These are phyloP conservation scores for Erebia aethiops DNA, from an alignment of 2,888 invertebrate species.

Conservation along the genomic window DNA sequence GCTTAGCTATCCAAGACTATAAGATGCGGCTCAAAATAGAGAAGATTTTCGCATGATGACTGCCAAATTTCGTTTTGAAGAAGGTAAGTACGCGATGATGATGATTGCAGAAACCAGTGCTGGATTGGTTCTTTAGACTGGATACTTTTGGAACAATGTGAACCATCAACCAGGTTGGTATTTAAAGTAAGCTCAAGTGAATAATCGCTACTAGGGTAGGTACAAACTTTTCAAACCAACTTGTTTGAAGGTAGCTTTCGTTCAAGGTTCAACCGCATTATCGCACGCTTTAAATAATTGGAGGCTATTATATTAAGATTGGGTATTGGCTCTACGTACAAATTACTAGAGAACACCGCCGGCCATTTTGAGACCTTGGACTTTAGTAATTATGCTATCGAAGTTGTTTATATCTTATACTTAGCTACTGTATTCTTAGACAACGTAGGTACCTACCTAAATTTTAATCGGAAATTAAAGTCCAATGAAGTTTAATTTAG, in stretches of 20 bases:
- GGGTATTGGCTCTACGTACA: conserved; percentile 40
- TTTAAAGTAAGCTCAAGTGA: too few relatives aligned
- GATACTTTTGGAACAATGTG: too few relatives aligned
- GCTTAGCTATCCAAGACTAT: too few relatives aligned
- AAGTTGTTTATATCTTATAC: conserved; percentile 16
- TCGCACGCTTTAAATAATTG: conserved; percentile 45
- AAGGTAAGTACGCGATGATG: too few relatives aligned
- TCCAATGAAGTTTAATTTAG: too few relatives aligned
- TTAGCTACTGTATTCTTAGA: conserved; percentile 32
- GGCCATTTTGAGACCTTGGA: conserved; percentile 33
- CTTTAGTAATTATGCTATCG: conserved; percentile 32
- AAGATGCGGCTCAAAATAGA: too few relatives aligned
- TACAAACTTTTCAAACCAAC: conserved; percentile 1
- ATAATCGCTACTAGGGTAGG: not conserved
- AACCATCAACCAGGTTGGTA: too few relatives aligned
- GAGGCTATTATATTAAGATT: conserved; percentile 43
- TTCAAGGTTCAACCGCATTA: conserved; percentile 38
- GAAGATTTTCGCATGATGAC: too few relatives aligned
- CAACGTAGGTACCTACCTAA: not conserved
- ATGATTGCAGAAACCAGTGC: too few relatives aligned
- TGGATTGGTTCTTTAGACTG: too few relatives aligned
- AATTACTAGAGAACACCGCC: conserved; percentile 41
- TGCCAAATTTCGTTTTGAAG: too few relatives aligned
- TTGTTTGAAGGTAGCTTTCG: conserved; percentile 31
- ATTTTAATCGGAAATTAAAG: too few relatives aligned